phyloP scores from a whole-genome alignment of 2,113 vertebrate species.

The Tachysurus vachellii region DNA sequence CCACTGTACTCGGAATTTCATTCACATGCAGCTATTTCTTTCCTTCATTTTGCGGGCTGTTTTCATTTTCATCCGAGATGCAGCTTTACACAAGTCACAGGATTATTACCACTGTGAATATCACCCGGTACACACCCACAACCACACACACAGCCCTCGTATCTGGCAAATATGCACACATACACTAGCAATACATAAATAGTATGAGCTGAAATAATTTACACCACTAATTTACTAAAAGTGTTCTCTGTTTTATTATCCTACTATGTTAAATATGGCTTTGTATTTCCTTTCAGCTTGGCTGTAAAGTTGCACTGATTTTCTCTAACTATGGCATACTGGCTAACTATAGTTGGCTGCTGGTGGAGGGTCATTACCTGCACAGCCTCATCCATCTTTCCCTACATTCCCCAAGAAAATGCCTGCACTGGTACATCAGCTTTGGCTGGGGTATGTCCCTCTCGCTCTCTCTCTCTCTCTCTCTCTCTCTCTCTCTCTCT shows the following conservation, averaged over 20 bases:
- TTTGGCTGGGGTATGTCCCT: constrained; percentile 86
- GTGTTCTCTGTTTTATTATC: neutral
- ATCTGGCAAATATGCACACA: no score
- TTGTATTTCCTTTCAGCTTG: constrained; percentile 68
- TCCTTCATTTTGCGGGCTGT: constrained; percentile 89
- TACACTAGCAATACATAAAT: neutral
- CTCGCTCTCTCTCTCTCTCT: neutral
- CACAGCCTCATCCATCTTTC: constrained; percentile 86
- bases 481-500: neutral
- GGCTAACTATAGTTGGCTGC: constrained; percentile 94
- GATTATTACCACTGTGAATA: constrained; percentile 73
- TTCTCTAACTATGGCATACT: constrained; percentile 93
- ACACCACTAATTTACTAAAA: neutral
- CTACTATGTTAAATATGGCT: neutral
- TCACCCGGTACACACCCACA: constrained; percentile 69
- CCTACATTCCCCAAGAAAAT: constrained; percentile 87
- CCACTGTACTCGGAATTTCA: constrained; percentile 90
- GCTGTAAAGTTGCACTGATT: constrained; percentile 86
- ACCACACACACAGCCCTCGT: neutral
- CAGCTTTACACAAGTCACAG: constrained; percentile 78
- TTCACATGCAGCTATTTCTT: constrained; percentile 92
- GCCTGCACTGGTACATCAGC: constrained; percentile 81
- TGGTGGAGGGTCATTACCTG: constrained; percentile 91
- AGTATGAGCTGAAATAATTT: neutral
- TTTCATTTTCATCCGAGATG: constrained; percentile 90